Conservation (phyloP, 2,113 vertebrate genomes). For the Meles meles region DNA sequence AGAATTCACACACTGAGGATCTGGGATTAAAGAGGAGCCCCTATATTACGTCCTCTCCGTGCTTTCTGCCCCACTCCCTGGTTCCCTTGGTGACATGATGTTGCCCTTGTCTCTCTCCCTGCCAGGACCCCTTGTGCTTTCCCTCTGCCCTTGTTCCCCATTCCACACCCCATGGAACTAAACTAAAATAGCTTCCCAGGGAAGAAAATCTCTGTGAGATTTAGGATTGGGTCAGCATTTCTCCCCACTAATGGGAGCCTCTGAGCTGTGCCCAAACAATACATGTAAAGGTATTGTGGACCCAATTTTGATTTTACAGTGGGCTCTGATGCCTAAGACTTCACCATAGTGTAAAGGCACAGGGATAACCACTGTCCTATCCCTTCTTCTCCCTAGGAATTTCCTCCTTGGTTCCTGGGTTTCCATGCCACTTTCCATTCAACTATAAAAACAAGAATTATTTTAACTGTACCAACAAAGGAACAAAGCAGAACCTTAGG, state of each 20-base stretch:
- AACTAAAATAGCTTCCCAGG: neutral
- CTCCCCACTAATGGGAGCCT: neutral
- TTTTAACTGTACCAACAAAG: slow-evolving; percentile 40
- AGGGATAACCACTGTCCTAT: neutral
- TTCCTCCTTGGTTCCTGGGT: neutral
- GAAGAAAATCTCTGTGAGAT: neutral
- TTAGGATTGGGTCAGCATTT: neutral
- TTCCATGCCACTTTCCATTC: slow-evolving; percentile 55
- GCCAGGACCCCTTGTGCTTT: neutral
- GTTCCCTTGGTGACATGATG: neutral
- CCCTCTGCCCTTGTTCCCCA: neutral
- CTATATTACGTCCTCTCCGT: too few species aligned
- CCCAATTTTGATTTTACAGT: neutral
- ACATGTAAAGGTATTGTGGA: neutral
- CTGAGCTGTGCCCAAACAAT: neutral
- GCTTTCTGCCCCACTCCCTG: neutral
- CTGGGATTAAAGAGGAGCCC: too few species aligned
- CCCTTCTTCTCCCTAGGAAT: slow-evolving; percentile 13
- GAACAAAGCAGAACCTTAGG: neutral
- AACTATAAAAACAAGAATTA: slow-evolving; percentile 60
- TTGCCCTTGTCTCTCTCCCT: neutral
- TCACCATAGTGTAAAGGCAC: rapidly evolving
- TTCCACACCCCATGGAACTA: neutral
- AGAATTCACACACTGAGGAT: neutral
- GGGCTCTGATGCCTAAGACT: neutral